Percentiles rank a stretch among this genome's conserved stretches.
phyloP scores from a whole-genome alignment of 37 sponge, comb jelly and placozoan species.

The Cliona cf. orientalis region DNA sequence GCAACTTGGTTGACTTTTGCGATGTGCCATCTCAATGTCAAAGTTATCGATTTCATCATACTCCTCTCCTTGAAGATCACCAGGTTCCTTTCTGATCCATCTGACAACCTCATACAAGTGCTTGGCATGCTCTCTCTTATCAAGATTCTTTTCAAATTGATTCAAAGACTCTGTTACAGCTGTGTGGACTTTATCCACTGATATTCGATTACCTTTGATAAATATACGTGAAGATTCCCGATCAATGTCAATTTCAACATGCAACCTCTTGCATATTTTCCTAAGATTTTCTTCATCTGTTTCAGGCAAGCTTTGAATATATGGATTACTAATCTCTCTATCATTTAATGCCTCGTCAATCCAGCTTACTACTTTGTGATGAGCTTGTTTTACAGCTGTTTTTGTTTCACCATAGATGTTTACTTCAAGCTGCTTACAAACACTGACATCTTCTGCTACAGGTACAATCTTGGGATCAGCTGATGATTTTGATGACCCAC shows the following conservation, averaged over 20 bases:
- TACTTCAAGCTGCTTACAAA: background rate
- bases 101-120: constrained; percentile 22
- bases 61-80: constrained; percentile 5
- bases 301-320: background rate
- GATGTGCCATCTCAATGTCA: constrained; percentile 52
- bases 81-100: constrained; percentile 38
- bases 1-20: background rate
- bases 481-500: background rate
- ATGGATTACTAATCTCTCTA: constrained; percentile 23
- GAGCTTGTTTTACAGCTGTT: constrained; percentile 9
- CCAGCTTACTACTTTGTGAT: background rate
- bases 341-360: constrained; percentile 32
- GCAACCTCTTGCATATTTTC: background rate
- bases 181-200: constrained; percentile 30
- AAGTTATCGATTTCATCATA: constrained; percentile 32
- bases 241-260: constrained; percentile 42
- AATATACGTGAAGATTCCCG: constrained; percentile 17
- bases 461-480: background rate
- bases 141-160: background rate
- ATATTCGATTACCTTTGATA: constrained; percentile 10
- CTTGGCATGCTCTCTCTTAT: constrained; percentile 25
- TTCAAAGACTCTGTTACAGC: constrained; percentile 1
- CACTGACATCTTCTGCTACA: background rate
- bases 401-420: constrained; percentile 37
- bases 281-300: background rate